Evolutionary conservation across 2,888 invertebrate species (phyloP), one percentile per base, ranked within the genome.

Genomic region (Ormyrus rosae): DNA sequence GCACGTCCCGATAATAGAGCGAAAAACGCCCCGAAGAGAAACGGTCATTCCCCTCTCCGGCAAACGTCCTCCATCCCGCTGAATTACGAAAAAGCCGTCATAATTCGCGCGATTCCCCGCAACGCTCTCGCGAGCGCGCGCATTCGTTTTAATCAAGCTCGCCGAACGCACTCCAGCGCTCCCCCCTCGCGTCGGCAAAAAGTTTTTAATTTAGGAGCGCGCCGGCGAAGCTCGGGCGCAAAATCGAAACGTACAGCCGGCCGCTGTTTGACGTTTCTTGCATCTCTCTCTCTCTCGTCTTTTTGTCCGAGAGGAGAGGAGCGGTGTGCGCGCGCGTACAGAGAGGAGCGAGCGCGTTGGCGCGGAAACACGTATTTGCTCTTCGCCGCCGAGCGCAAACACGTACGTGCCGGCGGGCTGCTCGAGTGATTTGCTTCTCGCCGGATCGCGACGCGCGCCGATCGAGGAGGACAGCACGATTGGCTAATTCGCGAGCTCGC

Each of bases 171-270:
- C n/a, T 73, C 55, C 48, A 55, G 55, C 73, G 19, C 19, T 11
- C 9, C 5, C 19, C 55, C 55, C n/a, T 2, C 65, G 9, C 50
- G 46, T 6, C 65, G 51, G n/a, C n/a, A 58, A 60, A 64, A 78
- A 78, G 72, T 53, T 78, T 78, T 72, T 72, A 65, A 78, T 78
- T 78, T 71, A 56, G 5, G 34, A 5, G 56, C 45, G 56, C 45
- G n/a, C 10, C 34, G 45, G 7, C 61, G 34, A 5, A 48, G 71
- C 34, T 2, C 34, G 34, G 34, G 34, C 34, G 34, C 9, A 58
- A 60, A 65, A 63, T 63, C 55, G 56, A 77, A 56, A 34, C 11
- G 34, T 34, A 34, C 34, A 48, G 45, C 9, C 9, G 50, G 6
- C 10, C 11, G 53, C 11, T 53, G 48, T 58, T 58, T 50, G 70